phyloP scores from a whole-genome alignment of 2,113 vertebrate genomes.

The Gallinago jamesoni region DNA sequence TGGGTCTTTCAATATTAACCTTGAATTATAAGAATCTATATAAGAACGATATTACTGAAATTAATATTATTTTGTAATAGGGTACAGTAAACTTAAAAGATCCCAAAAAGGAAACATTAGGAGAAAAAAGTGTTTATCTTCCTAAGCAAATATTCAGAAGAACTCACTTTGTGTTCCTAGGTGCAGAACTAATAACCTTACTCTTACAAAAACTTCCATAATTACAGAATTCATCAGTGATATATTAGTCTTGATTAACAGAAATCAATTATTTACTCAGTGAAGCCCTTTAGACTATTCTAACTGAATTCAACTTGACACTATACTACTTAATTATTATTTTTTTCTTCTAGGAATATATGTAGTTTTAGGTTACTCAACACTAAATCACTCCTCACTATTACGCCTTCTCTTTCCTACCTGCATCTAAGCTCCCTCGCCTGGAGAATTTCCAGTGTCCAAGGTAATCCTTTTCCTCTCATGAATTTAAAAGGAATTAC shows the following conservation, averaged over 20 bases:
- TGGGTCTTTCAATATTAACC: neutral
- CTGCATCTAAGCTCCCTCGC: neutral
- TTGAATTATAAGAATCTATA: neutral
- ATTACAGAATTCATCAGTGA: neutral
- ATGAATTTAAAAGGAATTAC: neutral
- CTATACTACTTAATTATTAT: neutral
- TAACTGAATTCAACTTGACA: neutral
- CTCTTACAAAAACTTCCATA: neutral
- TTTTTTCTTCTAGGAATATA: neutral
- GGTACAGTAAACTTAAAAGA: neutral
- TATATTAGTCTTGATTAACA: neutral
- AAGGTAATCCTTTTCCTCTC: neutral
- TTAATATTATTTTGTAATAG: neutral
- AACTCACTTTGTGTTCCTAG: neutral
- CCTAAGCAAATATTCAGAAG: neutral
- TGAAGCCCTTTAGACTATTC: neutral
- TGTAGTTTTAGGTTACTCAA: neutral
- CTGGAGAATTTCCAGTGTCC: neutral
- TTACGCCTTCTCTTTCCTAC: neutral
- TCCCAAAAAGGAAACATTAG: neutral
- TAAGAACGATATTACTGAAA: neutral
- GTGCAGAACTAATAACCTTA: neutral
- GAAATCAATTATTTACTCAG: neutral
- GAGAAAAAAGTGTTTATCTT: neutral
- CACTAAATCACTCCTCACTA: neutral